Base-by-base conservation (phyloP, 2,113 vertebrate species). In the Ploceus nigricollis region DNA sequence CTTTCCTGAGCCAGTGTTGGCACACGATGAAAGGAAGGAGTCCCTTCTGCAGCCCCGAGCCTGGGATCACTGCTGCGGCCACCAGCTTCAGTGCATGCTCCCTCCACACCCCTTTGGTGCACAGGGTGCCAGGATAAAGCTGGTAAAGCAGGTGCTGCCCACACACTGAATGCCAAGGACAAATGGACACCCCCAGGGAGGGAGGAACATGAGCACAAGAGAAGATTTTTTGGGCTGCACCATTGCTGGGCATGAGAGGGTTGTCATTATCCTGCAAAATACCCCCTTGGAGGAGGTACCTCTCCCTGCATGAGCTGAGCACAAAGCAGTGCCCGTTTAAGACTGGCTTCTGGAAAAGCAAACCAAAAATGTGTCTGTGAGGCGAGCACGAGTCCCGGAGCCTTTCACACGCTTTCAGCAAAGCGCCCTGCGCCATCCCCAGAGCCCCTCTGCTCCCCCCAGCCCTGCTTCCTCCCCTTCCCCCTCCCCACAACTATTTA, bases 401-500 rank as follows among this genome's bases (percentile, higher is more conserved):
- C n/a, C 84, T 77, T 63, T 45, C 91, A 72, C 45, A 7, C 44
- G 15, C 71, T 90, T 82, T 28, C 73, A 92, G 82, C 54, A 58
- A 23, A 69, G 73, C 15, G 9, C 63, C 20, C 94, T 72, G 84
- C 3, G 2, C 65, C 54, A 39, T 88, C 76, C 30, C 50, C 85
- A 77, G 77, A 89, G 79, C 44, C 70, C 53, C 27, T 48, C 40
- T 2, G 18, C 94, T 90, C 73, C 76, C 85, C 68, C 42, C 58
- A 51, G 63, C 25, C 53, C 54, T 31, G 12, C 61, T 77, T 28
- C 91, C 87, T 83, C 14, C 78, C 72, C 83, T 63, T 23, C 14
- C 75, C 82, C 93, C 71, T 27, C 89, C 93, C 75, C 95, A 95
- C 97, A 87, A 97, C 97, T 97, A 97, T 98, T 98, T 98, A 97